Evolutionary conservation across 2,888 invertebrate species (phyloP).

Genomic region (Ophion slaviceki): DNA sequence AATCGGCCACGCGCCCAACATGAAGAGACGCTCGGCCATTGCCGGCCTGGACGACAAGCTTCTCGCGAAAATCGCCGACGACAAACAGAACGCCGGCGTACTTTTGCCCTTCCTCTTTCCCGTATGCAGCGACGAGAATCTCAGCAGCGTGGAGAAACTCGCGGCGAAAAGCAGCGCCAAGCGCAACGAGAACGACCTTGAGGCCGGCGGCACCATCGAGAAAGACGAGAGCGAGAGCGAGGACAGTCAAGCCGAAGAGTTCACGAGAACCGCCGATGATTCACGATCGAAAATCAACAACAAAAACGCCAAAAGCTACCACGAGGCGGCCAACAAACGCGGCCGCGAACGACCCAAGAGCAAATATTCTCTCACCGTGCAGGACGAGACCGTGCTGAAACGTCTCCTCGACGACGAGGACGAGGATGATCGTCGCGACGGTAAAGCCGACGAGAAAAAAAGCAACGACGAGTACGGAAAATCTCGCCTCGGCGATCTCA

Average conservation of each 20-base stretch:
- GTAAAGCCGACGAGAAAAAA: conserved; percentile 73
- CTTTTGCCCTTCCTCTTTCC: conserved; percentile 84
- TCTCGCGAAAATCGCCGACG: conserved; percentile 73
- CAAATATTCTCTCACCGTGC: conserved; percentile 75
- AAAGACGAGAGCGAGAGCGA: conserved; percentile 78
- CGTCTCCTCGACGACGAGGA: conserved; percentile 79
- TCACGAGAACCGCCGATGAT: conserved; percentile 73
- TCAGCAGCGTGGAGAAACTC: conserved; percentile 77
- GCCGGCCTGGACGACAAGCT: conserved; percentile 84
- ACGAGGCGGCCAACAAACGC: conserved; percentile 70
- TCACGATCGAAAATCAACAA: conserved; percentile 75
- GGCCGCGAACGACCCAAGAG: conserved; percentile 76
- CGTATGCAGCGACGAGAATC: conserved; percentile 82
- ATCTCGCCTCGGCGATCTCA: conserved; percentile 76
- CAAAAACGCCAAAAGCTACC: conserved; percentile 74
- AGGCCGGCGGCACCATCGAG: conserved; percentile 72
- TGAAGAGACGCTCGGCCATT: conserved; percentile 84
- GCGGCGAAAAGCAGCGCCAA: conserved; percentile 46
- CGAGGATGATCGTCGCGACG: conserved; percentile 67
- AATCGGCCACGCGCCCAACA: conserved; percentile 86
- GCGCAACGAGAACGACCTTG: conserved; percentile 74
- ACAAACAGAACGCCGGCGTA: conserved; percentile 74
- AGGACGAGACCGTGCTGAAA: conserved; percentile 78
- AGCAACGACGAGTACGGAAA: conserved; percentile 75
- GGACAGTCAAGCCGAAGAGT: conserved; percentile 79